phyloP scores from a whole-genome alignment of 2,888 invertebrate species.

The Periphyllus acericola region DNA sequence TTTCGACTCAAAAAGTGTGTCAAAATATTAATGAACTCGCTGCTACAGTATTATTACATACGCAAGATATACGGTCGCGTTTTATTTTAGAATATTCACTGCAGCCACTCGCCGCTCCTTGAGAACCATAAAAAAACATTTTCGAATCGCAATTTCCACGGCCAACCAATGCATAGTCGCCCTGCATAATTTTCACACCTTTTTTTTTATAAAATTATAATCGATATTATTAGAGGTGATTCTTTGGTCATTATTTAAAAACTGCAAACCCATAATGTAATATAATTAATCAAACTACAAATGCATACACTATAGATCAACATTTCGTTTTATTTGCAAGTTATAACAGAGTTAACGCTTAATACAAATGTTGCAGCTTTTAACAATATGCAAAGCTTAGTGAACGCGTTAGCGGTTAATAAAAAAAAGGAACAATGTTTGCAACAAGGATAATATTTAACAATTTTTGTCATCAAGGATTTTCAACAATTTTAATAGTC shows the following conservation, averaged over 20 bases:
- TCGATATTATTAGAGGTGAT: no score
- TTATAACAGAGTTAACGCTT: neutral
- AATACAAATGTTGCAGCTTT: neutral
- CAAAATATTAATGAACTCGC: conserved; percentile 52
- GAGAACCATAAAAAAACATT: conserved; percentile 1
- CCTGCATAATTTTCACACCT: neutral
- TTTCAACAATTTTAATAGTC: neutral
- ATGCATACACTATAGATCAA: neutral
- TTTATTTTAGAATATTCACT: conserved; percentile 43
- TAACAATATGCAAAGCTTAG: neutral
- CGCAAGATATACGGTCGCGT: neutral
- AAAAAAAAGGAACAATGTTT: neutral
- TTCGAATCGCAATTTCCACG: neutral
- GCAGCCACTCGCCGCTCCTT: neutral
- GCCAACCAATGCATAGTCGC: neutral
- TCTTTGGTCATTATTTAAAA: no score
- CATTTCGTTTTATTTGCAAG: neutral
- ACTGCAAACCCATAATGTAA: neutral
- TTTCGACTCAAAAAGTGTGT: conserved; percentile 37
- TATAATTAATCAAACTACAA: neutral
- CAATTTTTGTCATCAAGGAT: neutral
- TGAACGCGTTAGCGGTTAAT: neutral
- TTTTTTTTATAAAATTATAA: neutral
- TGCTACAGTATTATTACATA: conserved; percentile 2
- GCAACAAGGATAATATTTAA: neutral